Percentiles rank a stretch among this genome's conserved stretches.
Evolutionary conservation across 2,113 vertebrate genomes (phyloP).

Genomic region (Dipodomys merriami): DNA sequence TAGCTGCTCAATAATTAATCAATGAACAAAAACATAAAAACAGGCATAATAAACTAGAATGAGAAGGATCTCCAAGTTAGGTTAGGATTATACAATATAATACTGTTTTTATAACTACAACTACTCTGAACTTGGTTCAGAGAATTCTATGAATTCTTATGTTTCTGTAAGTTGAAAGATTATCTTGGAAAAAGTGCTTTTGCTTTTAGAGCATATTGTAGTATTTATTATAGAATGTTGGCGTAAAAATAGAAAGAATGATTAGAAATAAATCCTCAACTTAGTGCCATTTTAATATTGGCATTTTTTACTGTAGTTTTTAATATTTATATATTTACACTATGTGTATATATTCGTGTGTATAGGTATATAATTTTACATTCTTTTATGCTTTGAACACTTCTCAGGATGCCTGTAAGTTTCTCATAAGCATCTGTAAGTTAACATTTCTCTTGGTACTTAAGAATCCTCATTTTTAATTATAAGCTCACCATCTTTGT

Average conservation of each 20-base stretch:
- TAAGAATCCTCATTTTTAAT: background rate
- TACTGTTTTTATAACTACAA: background rate
- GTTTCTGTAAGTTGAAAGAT: background rate
- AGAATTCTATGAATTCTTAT: constrained; percentile 40
- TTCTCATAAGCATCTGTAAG: background rate
- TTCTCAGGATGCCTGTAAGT: too few relatives aligned
- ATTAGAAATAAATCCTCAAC: constrained; percentile 3
- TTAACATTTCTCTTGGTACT: constrained; percentile 32
- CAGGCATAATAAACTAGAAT: background rate
- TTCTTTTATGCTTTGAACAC: too few relatives aligned
- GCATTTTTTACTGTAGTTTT: too few relatives aligned
- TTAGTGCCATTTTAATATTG: too few relatives aligned
- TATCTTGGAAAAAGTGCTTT: constrained; percentile 24
- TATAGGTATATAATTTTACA: too few relatives aligned
- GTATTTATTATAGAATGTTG: constrained; percentile 34
- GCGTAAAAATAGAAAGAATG: background rate
- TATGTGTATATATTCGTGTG: too few relatives aligned
- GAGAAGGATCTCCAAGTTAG: background rate
- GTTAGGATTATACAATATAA: background rate
- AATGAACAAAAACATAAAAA: background rate
- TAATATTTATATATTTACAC: too few relatives aligned
- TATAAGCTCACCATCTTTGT: background rate
- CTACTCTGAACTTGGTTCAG: background rate
- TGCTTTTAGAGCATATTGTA: constrained; percentile 17
- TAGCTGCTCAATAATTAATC: background rate